Evolutionary conservation across 2,113 vertebrate genomes (phyloP), one percentile per base, ranked within the genome.

Genomic region (Leuciscus idus): DNA sequence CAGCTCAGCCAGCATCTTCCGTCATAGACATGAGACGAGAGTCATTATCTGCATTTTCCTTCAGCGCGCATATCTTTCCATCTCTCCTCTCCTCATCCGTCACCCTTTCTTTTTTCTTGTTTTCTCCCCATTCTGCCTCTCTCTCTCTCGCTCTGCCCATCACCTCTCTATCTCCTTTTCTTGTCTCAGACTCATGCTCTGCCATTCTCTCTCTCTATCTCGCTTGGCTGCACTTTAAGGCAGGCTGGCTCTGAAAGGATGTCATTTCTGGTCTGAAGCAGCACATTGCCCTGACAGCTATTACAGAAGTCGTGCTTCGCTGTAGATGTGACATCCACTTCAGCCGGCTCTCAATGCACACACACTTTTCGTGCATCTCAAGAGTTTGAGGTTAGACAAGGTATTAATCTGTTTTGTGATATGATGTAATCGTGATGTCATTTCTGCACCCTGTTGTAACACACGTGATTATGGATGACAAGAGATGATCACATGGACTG

Each of bases 201-300:
- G 55, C 59, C 48, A 48, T 55, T 90, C 82, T 87, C 28, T 82
- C 84, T 88, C 87, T 86, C 86, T 87, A 86, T 90, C 88, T 86
- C 26, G 90, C 91, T 90, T 86, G 72, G 10, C 52, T 81, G 90
- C 91, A 1, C 88, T 91, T 85, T 21, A 81, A 90, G 91, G 87
- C 90, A 84, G 73, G 81, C 85, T 74, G 74, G 90, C 88, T 90
- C 84, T 70, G 91, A 89, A 86, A 89, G 86, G 90, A 90, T 91
- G 91, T 88, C 88, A 88, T 91, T 90, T 86, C 85, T 84, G 85
- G 88, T 91, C 87, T 85, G 88, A 85, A 91, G 89, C 89, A 86
- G 89, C 90, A 89, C 92, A 89, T 86, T 81, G 88, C 84, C 57
- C 85, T 88, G 59, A 82, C 75, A 68, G 84, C 26, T 86, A 87